Evolutionary conservation across 2,113 vertebrate genomes (phyloP).

Genomic region (Podarcis muralis): DNA sequence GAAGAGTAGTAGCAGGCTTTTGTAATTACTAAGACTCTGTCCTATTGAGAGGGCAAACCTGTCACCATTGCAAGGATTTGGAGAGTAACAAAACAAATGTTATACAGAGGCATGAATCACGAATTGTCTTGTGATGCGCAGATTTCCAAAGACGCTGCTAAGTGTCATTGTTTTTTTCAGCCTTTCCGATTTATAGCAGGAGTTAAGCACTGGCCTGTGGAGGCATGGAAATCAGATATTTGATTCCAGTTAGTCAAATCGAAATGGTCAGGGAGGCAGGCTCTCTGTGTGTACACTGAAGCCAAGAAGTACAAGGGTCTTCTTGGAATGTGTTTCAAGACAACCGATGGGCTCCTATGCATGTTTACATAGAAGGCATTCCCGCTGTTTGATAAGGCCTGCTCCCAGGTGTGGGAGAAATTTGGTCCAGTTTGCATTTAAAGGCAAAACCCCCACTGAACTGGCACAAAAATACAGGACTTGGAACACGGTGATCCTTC

Average conservation of each 20-base stretch:
- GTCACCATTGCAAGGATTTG: slow-evolving; percentile 19
- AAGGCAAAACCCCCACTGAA: no score
- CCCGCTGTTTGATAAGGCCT: neutral
- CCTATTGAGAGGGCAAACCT: neutral
- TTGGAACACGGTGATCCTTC: no score
- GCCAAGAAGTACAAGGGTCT: neutral
- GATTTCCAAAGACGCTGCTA: neutral
- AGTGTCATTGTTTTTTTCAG: neutral
- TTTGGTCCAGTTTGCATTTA: no score
- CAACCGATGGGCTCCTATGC: neutral
- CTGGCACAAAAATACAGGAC: no score
- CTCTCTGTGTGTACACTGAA: neutral
- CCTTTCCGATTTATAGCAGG: neutral
- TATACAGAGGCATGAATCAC: neutral
- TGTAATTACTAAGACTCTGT: neutral
- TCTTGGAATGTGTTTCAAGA: neutral
- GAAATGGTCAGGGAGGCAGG: neutral
- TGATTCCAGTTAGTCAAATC: neutral
- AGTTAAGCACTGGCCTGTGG: neutral
- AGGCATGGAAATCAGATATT: neutral
- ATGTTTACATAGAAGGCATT: neutral
- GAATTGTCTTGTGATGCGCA: neutral
- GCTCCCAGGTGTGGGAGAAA: neutral
- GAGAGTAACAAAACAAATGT: neutral
- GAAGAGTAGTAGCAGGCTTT: neutral